Percentiles rank a stretch among this genome's conserved stretches.
Conservation (phyloP, 2,113 vertebrate species). For the Motacilla alba region DNA sequence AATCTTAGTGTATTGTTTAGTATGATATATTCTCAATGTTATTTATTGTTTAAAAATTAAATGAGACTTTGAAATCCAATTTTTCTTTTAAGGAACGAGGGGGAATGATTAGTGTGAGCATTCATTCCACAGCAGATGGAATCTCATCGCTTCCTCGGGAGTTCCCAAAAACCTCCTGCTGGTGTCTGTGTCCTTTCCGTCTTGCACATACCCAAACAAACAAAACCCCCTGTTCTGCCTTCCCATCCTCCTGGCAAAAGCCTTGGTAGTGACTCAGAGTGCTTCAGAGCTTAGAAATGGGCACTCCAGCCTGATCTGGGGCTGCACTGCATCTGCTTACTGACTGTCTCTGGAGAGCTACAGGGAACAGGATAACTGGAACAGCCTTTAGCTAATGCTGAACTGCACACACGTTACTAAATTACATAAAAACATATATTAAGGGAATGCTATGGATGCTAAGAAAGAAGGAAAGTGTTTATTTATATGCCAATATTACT, state of each 20-base stretch:
- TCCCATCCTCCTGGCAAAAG: background rate
- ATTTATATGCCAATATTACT: background rate
- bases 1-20: background rate
- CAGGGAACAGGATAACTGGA: background rate
- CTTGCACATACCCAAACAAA: fast-evolving
- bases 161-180: background rate
- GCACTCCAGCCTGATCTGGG: background rate
- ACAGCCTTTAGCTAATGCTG: background rate
- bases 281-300: background rate
- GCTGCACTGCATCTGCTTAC: fast-evolving
- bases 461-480: background rate
- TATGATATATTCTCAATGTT: background rate
- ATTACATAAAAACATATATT: background rate
- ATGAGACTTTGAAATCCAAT: background rate
- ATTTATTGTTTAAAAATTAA: background rate
- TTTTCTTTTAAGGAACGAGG: background rate
- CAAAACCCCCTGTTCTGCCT: background rate
- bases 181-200: background rate
- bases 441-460: background rate
- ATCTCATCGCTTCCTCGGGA: background rate
- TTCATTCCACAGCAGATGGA: background rate
- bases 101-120: background rate
- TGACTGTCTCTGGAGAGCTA: background rate
- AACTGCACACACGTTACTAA: fast-evolving
- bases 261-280: fast-evolving